Evolutionary conservation across 2,888 invertebrate genomes (phyloP), one percentile per base, ranked within the genome.

Genomic region (Odontocolon sp.): DNA sequence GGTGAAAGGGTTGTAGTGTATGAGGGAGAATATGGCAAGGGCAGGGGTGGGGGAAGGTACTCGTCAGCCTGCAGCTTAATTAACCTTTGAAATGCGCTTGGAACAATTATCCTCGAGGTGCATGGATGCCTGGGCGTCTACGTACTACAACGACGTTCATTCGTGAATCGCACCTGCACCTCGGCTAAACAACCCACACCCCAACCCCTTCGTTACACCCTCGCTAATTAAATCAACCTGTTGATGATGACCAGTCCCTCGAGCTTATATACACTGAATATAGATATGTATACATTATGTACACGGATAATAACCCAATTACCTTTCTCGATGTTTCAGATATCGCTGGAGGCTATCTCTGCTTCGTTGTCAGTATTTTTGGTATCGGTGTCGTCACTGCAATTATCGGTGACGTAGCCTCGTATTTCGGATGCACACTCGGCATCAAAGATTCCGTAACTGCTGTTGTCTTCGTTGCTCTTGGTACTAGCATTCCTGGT

Each of bases 401-500:
- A 1, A 91, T 99, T 81, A 99, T 99, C 85, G 99, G 99, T 16
- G 99, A 99, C 91, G 94, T 99, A 50, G 99, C 99, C 2, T 96
- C 98, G 0, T 97, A 98, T 91, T 99, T 99, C 90, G 99, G 99
- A 80, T 99, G 99, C 91, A 98, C 98, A 23, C 93, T 99, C 67
- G 99, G 99, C 82, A 95, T 99, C 87, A 96, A 96, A 91, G 99
- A 99, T 91, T 95, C 98, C 3, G 98, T 99, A 81, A 99, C 99
- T 54, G 99, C 99, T 84, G 97, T 99, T 86, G 95, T 97, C 42
- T 98, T 99, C 90, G 99, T 99, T 16, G 99, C 99, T 8, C 93
- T 99, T 80, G 99, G 99, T 83, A 99, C 99, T 79, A 98, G 98
- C 92, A 96, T 99, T 92, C 99, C 99, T 92, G 98, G 98, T 98